phyloP scores from a whole-genome alignment of 2,797 vertebrate species.

The Valencia hispanica region DNA sequence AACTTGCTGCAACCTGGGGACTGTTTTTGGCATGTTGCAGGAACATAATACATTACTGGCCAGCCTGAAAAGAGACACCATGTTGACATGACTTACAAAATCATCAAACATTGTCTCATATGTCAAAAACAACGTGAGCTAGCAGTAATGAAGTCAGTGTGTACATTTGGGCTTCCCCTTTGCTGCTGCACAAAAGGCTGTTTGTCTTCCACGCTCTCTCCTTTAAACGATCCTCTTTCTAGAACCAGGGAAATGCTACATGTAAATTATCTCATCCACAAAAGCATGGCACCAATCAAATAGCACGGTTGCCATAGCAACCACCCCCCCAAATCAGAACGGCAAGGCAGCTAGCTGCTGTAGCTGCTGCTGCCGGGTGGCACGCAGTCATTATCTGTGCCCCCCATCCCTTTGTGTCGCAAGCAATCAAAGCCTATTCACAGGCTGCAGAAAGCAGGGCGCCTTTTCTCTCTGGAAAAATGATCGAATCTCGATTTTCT shows the following conservation, averaged over 20 bases:
- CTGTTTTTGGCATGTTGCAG: background rate
- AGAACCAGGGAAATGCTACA: slow-evolving; percentile 24
- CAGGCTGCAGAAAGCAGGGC: slow-evolving; percentile 34
- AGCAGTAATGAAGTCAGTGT: background rate
- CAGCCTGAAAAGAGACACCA: background rate
- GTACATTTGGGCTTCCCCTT: background rate
- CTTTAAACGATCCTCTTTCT: slow-evolving; percentile 25
- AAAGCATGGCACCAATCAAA: slow-evolving; percentile 56
- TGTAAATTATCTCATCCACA: slow-evolving; percentile 31
- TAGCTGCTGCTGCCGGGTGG: slow-evolving; percentile 60
- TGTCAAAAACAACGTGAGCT: slow-evolving; percentile 2
- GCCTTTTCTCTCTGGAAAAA: slow-evolving; percentile 53
- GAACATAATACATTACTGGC: background rate
- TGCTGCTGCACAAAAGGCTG: background rate
- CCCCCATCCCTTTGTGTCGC: slow-evolving; percentile 56
- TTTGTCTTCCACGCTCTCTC: slow-evolving; percentile 13
- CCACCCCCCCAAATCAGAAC: slow-evolving; percentile 54
- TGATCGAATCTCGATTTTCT: slow-evolving; percentile 38
- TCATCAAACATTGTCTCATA: background rate
- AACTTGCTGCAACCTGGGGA: background rate
- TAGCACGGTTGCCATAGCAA: slow-evolving; percentile 57
- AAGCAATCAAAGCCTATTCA: slow-evolving; percentile 73
- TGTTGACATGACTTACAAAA: slow-evolving; percentile 1
- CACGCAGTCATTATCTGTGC: slow-evolving; percentile 66
- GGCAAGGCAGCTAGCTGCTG: slow-evolving; percentile 28